Evolutionary conservation across 30 jellyfish, hydroid and myxozoan species (phyloP).

Genomic region (Cassiopea andromeda): DNA sequence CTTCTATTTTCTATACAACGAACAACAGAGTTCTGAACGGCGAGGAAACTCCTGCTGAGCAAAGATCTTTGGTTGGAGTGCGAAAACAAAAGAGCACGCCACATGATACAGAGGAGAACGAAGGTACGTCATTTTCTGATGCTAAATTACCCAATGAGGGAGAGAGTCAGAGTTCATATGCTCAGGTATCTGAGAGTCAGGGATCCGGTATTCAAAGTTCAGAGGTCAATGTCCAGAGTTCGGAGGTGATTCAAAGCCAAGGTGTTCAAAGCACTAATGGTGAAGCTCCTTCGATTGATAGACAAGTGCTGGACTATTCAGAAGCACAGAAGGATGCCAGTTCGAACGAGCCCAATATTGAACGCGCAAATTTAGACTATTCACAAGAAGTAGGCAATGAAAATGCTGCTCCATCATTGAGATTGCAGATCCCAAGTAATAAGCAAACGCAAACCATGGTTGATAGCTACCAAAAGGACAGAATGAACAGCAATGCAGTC

Average conservation of each 20-base stretch:
- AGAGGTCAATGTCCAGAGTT: neutral
- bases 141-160: neutral
- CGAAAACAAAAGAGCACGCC: neutral
- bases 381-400: neutral
- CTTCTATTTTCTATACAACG: slow-evolving; percentile 15
- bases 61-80: neutral
- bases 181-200: slow-evolving; percentile 2
- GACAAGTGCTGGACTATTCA: neutral
- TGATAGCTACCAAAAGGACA: neutral
- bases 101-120: neutral
- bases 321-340: neutral
- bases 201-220: slow-evolving; percentile 1
- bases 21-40: neutral
- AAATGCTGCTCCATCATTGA: neutral
- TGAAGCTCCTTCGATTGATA: neutral
- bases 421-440: neutral
- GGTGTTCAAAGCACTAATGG: neutral
- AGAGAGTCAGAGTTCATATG: neutral
- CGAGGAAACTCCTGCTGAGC: neutral
- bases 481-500: neutral
- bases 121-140: neutral
- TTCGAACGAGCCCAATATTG: neutral
- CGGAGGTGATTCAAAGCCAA: neutral
- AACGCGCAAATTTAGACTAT: neutral
- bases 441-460: neutral